Base-by-base conservation (phyloP, 2,888 invertebrate genomes). In the Cheilosia vernalis region DNA sequence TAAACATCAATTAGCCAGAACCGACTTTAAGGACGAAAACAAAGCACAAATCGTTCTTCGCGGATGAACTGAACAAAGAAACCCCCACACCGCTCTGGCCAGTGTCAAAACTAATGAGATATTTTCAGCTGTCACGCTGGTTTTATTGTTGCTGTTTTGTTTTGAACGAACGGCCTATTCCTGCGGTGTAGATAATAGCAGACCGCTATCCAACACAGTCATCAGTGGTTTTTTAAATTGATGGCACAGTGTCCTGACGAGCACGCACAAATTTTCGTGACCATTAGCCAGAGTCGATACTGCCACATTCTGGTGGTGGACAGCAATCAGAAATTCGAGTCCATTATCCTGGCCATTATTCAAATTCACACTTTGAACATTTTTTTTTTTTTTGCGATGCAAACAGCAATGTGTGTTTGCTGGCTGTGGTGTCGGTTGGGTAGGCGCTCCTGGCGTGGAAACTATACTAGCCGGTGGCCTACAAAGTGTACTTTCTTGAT, bases 321-420 rank as follows among this genome's bases (percentile, higher is more conserved):
- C 66, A 67, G 47, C 72, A 74, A 67, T 83, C 78, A 78, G 67
- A 73, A 73, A 73, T 63, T 77, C 61, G 55, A 63, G 72, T 83
- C 72, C 82, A 83, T 78, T 78, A 67, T 83, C 73, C 73, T 56
- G 58, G 67, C 49, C 55, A 72, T 83, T 72, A 83, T 83, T 78
- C 61, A 78, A 78, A 78, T 73, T 78, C 79, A 67, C 73, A 83
- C 63, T 83, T 73, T 56, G 67, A 60, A 49, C 9, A 30, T 30
- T 30, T 30, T 40, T 64, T 64, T n/a, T 30, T 30, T 30, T 70
- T 60, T 61, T 44, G 72, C 37, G 72, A 61, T 61, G 56, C 78
- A 76, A 70, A 82, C 60, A 66, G 60, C 74, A 60, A 64, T 53
- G 64, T 58, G 63, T 56, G 61, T 56, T 47, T 40, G 7, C 7